These are phyloP conservation scores for Epirrhoe tristata DNA, from an alignment of 2,888 invertebrate species.

Conservation along the genomic window DNA sequence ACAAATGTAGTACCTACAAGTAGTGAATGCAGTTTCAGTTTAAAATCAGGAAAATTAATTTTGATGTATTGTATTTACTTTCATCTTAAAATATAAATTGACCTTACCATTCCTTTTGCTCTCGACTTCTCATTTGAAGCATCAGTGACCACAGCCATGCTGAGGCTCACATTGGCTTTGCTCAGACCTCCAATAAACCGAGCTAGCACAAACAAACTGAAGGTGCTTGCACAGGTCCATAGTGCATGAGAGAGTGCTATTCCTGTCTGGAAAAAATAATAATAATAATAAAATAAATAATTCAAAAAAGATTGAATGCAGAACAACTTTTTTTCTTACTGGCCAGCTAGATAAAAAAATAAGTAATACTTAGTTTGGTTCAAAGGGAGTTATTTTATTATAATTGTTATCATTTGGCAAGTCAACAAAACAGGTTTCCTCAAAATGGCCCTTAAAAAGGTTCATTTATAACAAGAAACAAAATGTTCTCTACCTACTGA, in stretches of 20 bases:
- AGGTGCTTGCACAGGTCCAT: slow-evolving; percentile 95
- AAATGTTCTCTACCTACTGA: slow-evolving; percentile 19
- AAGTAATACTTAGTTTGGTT: neutral
- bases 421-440: slow-evolving; percentile 15
- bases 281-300: neutral
- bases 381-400: neutral
- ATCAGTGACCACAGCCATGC: slow-evolving; percentile 98
- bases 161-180: slow-evolving; percentile 98
- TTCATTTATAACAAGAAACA: neutral
- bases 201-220: slow-evolving; percentile 95
- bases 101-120: slow-evolving; percentile 95
- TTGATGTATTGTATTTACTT: too few species aligned
- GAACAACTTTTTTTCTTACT: neutral
- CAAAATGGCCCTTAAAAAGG: slow-evolving; percentile 15
- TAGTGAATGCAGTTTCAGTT: too few species aligned
- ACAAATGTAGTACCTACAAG: too few species aligned
- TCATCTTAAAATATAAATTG: neutral
- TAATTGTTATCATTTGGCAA: neutral
- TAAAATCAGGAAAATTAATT: too few species aligned
- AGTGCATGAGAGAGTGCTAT: slow-evolving; percentile 94
- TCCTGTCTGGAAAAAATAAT: slow-evolving; percentile 87
- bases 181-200: slow-evolving; percentile 97
- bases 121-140: slow-evolving; percentile 93
- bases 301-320: too few species aligned
- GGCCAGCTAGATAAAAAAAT: neutral